These are phyloP conservation scores for Acrocephalus kingi DNA, from an alignment of 2,113 vertebrate species.

Conservation along the genomic window DNA sequence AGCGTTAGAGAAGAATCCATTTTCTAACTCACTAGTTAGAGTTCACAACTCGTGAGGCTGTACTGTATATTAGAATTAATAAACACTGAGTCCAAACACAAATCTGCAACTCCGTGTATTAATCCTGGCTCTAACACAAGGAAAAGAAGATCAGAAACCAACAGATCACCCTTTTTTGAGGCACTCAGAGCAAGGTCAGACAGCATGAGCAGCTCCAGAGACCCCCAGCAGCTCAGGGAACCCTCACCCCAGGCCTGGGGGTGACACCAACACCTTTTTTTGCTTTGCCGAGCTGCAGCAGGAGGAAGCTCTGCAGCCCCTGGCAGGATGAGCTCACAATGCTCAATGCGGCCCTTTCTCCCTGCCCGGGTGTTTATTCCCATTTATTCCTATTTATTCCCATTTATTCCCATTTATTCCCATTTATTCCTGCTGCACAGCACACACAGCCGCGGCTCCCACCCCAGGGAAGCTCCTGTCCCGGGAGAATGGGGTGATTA, in stretches of 20 bases:
- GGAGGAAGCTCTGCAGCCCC: constrained; percentile 58
- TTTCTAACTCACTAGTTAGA: too few species aligned
- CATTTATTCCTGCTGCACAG: background rate
- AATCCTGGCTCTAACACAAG: too few species aligned
- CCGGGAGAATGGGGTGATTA: background rate
- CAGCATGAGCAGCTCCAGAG: background rate
- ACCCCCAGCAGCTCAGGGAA: background rate
- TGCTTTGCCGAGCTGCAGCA: constrained; percentile 56
- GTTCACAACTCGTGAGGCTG: too few species aligned
- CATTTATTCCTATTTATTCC: too few species aligned
- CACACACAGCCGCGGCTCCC: background rate
- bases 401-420: too few species aligned
- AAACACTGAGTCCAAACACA: too few species aligned
- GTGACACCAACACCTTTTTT: background rate
- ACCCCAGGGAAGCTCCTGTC: background rate
- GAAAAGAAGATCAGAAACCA: too few species aligned
- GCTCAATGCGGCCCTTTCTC: constrained; percentile 59
- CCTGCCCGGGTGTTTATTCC: background rate
- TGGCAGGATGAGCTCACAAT: constrained; percentile 32
- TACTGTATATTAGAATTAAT: too few species aligned
- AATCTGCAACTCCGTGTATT: too few species aligned
- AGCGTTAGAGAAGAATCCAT: too few species aligned
- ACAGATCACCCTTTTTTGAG: background rate
- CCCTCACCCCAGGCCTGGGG: constrained; percentile 25
- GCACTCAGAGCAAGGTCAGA: background rate